Base-by-base conservation (phyloP, 1,140 invertebrate genomes). In the Eumaeus atala region DNA sequence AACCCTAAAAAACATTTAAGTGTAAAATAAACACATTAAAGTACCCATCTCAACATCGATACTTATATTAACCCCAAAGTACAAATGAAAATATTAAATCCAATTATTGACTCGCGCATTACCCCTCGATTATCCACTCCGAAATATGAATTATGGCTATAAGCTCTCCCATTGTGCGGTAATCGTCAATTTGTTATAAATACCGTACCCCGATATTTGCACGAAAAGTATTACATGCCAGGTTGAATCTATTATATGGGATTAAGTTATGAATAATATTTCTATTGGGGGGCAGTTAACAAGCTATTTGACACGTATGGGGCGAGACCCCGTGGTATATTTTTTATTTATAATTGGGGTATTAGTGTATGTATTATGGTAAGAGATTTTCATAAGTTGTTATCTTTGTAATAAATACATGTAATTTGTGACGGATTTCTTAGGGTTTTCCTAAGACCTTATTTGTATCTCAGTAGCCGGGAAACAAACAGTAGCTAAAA, bases 51-150 rank as follows among this genome's bases (percentile, higher is more conserved):
- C n/a, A 40, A 14, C 17, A 44, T 44, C 16, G 12, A 44, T 44
- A 44, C 12, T 44, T 8, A 2, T 16, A 16, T 44, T 37, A 44
- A 44, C 40, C 40, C 40, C 16, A 16, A 14, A 9, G 4, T 40
- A 77, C 77, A 77, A 78, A 79, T 66, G 71, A 74, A 84, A 84
- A 84, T 86, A 86, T 84, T 84, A 84, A 84, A 86, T 86, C 83
- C 83, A 86, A 86, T 86, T 84, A 75, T 74, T 64, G 58, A 75
- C 74, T 53, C 44, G 66, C 44, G 66, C 56, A 64, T 74, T 65
- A 66, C 76, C 78, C 78, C 72, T 70, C 76, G 72, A 78, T 81
- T 71, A 81, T 77, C 76, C 67, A 62, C 64, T 62, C 48, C 52
- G 74, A 80, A 75, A 81, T 72, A 85, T 70, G 71, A 86, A 85